phyloP scores from a whole-genome alignment of 2,113 vertebrate species.

The Todiramphus saurophagus region DNA sequence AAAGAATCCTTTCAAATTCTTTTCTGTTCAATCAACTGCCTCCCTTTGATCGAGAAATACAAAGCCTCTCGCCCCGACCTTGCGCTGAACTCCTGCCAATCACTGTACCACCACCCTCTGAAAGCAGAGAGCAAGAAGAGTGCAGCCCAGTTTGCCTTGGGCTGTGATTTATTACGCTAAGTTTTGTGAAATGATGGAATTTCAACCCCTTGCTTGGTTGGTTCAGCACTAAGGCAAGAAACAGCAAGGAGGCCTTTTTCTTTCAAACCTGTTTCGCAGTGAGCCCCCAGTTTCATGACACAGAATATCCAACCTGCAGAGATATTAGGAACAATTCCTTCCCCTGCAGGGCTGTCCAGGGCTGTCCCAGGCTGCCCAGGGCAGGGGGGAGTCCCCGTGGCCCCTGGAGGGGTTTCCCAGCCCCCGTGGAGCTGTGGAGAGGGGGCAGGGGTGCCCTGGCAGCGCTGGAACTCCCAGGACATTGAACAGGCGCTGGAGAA shows the following conservation, averaged over 20 bases:
- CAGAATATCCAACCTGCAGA: background rate
- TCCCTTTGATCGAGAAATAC: background rate
- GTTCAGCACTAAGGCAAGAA: background rate
- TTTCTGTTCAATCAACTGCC: background rate
- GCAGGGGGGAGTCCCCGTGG: background rate
- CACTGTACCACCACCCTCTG: background rate
- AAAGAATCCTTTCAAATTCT: background rate
- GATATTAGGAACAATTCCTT: background rate
- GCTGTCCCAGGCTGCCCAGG: background rate
- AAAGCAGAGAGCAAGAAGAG: background rate
- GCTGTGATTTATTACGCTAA: background rate
- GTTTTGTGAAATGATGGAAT: background rate
- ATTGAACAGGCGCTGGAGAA: no score
- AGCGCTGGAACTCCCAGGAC: no score
- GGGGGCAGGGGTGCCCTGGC: no score
- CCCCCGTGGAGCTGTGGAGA: no score
- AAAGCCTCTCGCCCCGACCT: background rate
- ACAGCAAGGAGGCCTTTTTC: background rate
- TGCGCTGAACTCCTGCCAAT: background rate
- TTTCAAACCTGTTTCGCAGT: background rate
- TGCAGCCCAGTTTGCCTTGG: background rate
- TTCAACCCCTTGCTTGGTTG: background rate
- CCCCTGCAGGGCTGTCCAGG: no score
- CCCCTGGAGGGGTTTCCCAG: background rate
- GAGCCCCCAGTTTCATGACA: background rate